Conservation (phyloP, 1,140 invertebrate species). For the Leptinotarsa defecta region DNA sequence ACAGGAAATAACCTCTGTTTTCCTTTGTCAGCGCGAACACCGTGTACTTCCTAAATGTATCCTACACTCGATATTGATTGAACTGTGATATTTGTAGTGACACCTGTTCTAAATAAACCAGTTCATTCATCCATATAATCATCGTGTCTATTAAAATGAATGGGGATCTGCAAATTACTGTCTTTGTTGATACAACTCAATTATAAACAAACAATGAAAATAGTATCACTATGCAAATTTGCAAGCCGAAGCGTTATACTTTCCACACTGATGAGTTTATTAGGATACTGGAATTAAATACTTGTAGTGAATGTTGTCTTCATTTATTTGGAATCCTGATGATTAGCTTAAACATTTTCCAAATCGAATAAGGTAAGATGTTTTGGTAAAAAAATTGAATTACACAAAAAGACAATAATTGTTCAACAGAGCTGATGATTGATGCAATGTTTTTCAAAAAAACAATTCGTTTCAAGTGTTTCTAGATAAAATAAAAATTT, state of each 20-base stretch:
- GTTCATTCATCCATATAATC: slow-evolving; percentile 6
- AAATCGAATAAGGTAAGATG: too few relatives aligned
- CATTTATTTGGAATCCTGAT: too few relatives aligned
- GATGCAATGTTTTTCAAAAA: too few relatives aligned
- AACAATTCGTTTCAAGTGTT: too few relatives aligned
- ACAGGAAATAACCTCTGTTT: not conserved
- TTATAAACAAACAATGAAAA: not conserved
- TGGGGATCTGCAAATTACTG: not conserved
- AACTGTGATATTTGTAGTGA: not conserved
- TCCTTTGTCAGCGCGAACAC: not conserved
- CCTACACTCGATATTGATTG: not conserved
- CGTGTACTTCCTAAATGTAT: not conserved
- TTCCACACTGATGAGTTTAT: not conserved
- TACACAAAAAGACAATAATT: too few relatives aligned
- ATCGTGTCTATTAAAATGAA: not conserved
- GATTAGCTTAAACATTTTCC: too few relatives aligned
- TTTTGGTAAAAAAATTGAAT: too few relatives aligned
- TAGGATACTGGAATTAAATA: not conserved
- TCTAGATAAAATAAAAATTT: too few relatives aligned
- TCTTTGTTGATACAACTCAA: not conserved
- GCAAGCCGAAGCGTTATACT: slow-evolving; percentile 2
- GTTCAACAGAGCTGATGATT: too few relatives aligned
- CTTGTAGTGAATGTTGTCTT: not conserved
- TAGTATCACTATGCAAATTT: slow-evolving; percentile 8
- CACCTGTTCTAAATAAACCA: slow-evolving; percentile 1